Evolutionary conservation across 2,797 vertebrate genomes (phyloP).

Genomic region (Hozukius guyotensis): DNA sequence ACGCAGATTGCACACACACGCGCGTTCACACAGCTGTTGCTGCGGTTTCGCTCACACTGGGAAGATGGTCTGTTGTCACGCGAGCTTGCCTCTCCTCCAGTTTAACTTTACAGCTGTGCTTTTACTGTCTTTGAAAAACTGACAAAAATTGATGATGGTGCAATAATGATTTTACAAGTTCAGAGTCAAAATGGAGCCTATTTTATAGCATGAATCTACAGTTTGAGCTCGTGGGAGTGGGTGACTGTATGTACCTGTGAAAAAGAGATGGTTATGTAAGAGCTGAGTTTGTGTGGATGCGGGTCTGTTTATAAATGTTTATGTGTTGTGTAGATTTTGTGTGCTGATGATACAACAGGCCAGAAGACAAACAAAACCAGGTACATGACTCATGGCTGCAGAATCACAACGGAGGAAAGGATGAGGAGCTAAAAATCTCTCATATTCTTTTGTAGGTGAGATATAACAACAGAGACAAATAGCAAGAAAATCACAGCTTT

Average conservation of each 20-base stretch:
- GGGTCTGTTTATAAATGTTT: background rate
- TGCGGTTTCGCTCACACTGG: conserved; percentile 48
- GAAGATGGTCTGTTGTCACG: conserved; percentile 61
- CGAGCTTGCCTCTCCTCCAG: conserved; percentile 31
- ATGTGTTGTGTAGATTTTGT: background rate
- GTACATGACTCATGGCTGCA: conserved; percentile 40
- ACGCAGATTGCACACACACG: conserved; percentile 23
- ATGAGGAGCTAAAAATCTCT: background rate
- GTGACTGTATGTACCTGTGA: background rate
- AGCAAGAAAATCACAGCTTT: background rate
- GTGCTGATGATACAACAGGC: conserved; percentile 7
- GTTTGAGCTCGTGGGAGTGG: conserved; percentile 1
- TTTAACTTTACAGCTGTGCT: conserved; percentile 28
- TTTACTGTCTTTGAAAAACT: conserved; percentile 9
- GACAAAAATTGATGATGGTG: background rate
- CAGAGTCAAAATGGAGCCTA: background rate
- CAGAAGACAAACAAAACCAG: conserved; percentile 36
- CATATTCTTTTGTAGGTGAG: background rate
- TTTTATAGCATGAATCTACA: background rate
- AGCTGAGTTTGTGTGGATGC: background rate
- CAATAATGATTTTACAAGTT: conserved; percentile 1
- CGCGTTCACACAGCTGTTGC: conserved; percentile 24
- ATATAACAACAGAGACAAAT: background rate
- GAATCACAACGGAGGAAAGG: conserved; percentile 1
- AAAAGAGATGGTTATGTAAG: conserved; percentile 12